Base-by-base conservation (phyloP, 2,888 invertebrate species). In the Sisyra terminalis region DNA sequence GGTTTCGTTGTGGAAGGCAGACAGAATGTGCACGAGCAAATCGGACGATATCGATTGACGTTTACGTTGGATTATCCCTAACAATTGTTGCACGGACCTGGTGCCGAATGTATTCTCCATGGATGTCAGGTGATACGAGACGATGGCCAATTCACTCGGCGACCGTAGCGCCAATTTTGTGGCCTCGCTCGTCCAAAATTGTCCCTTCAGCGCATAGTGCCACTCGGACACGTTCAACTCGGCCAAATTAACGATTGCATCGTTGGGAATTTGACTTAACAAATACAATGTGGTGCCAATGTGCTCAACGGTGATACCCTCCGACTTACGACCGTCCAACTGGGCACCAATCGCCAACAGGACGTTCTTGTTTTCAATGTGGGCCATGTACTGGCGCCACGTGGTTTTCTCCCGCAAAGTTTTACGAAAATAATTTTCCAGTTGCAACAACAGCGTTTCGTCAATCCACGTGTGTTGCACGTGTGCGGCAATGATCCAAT, bases 401-500 rank as follows among this genome's bases (percentile, higher is more conserved):
- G 47, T 44, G 15, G 44, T 17, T 46, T 47, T 49, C 2, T 46
- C 40, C 42, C n/a, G 2, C 29, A 50, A 39, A 10, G 35, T 30
- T 43, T 35, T 43, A 24, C 46, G 47, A 31, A 51, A 50, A 40
- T 43, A 43, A n/a, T 49, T 48, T 39, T 53, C 52, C 3, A 53
- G 36, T 29, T 51, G 36, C 37, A 49, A 18, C 35, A 51, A 44
- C 38, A 49, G 42, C 16, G 52, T 43, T 43, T 52, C 50, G 38
- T 46, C 44, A 24, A 50, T 37, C 53, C 53, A 53, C 32, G 46
- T 40, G 15, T 32, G 14, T 46, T 51, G 51, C 40, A 46, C 43
- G 42, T 47, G 42, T 14, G 51, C 46, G 10, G 47, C 43, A 6
- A 52, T 40, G 9, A 52, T 50, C 52, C 52, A 52, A 42, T 40